Evolutionary conservation across 2,797 vertebrate genomes (phyloP).

Genomic region (Micrastur ruficollis): DNA sequence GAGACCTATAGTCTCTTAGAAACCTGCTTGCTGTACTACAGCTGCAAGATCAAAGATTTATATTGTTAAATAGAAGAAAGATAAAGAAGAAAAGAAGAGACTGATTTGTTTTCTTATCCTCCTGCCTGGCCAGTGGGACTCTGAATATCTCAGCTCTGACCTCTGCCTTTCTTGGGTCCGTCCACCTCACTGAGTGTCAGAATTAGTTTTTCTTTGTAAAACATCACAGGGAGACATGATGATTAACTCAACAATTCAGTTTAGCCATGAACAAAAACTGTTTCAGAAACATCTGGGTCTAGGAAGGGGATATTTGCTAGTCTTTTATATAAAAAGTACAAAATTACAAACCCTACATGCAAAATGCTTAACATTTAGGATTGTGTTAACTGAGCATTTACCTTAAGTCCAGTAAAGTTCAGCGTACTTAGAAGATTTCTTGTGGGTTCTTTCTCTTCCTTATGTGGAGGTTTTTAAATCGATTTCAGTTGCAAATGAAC

Average conservation of each 20-base stretch:
- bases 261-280: background rate
- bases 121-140: background rate
- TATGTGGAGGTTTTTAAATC: background rate
- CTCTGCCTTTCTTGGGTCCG: background rate
- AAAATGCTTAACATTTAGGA: background rate
- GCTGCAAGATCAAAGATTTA: background rate
- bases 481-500: background rate
- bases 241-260: background rate
- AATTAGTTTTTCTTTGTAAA: background rate
- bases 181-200: background rate
- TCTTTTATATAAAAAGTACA: background rate
- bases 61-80: background rate
- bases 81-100: background rate
- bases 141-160: background rate
- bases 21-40: background rate
- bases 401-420: background rate
- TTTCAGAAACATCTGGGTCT: background rate
- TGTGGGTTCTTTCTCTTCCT: background rate
- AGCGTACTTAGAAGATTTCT: background rate
- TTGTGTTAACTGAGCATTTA: background rate
- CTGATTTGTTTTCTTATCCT: background rate
- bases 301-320: background rate
- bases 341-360: background rate
- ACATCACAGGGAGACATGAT: background rate
- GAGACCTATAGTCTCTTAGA: background rate